Evolutionary conservation across 2,797 vertebrate genomes (phyloP).

Genomic region (Periophthalmus magnuspinnatus): DNA sequence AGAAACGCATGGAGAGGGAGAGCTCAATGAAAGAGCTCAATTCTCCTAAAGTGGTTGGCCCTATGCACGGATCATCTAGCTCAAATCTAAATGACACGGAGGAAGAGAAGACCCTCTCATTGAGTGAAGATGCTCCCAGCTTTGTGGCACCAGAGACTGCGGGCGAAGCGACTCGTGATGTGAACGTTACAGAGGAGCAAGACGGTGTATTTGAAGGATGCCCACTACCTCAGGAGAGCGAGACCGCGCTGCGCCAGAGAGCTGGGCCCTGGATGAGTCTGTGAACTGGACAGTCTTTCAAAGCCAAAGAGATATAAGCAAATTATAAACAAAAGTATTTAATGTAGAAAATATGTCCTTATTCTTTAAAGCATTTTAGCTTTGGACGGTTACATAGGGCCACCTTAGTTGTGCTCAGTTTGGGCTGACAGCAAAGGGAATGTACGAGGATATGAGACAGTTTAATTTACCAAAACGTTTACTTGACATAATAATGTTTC

Average conservation of each 20-base stretch:
- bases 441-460: too few relatives aligned
- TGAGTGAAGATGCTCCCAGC: constrained; percentile 33
- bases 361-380: not conserved
- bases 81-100: constrained; percentile 35
- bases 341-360: not conserved
- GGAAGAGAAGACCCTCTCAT: constrained; percentile 24
- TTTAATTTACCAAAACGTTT: too few relatives aligned
- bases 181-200: constrained; percentile 21
- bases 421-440: too few relatives aligned
- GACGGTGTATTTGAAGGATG: constrained; percentile 20
- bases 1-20: constrained; percentile 74
- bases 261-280: constrained; percentile 72
- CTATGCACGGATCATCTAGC: constrained; percentile 41
- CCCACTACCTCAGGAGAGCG: constrained; percentile 33
- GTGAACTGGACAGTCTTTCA: constrained; percentile 42
- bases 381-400: not conserved
- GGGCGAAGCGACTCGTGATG: constrained; percentile 43
- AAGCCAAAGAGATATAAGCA: not conserved
- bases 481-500: too few relatives aligned
- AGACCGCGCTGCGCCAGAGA: constrained; percentile 72
- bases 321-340: not conserved
- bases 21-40: constrained; percentile 63
- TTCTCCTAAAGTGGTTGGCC: constrained; percentile 52
- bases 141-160: constrained; percentile 20
- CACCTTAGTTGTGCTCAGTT: too few relatives aligned